Conservation (phyloP, 2,113 vertebrate genomes). For the Dicrurus megarhynchus region DNA sequence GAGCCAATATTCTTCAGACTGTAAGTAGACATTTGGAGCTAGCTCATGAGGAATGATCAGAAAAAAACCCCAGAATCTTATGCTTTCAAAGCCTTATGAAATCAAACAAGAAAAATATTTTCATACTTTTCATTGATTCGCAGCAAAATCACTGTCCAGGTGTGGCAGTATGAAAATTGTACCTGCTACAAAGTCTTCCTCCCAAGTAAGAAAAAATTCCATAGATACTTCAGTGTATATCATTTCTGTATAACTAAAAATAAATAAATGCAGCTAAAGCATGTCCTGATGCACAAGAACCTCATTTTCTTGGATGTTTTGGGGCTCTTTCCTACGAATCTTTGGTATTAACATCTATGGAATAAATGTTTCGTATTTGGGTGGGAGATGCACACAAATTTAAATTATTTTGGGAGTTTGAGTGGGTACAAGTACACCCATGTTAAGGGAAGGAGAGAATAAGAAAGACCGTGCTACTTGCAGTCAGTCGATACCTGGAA, state of each 20-base stretch:
- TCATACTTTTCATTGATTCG: background rate
- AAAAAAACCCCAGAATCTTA: too few relatives aligned
- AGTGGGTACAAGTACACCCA: accelerated
- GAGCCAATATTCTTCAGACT: background rate
- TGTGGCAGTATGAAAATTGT: background rate
- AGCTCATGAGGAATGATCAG: background rate
- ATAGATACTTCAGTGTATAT: background rate
- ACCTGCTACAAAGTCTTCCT: background rate
- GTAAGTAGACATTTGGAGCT: background rate
- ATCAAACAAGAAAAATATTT: background rate
- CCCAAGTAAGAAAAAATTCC: background rate
- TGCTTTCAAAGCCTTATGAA: background rate
- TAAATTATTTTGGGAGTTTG: background rate
- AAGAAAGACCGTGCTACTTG: background rate
- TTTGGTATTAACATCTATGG: background rate
- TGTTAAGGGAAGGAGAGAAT: accelerated
- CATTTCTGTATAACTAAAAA: background rate
- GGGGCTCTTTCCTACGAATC: background rate
- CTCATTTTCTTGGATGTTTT: background rate
- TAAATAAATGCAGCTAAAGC: background rate
- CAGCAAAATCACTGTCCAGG: background rate
- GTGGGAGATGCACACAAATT: background rate
- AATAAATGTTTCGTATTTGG: background rate
- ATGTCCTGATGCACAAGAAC: background rate
- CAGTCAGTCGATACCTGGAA: background rate